Evolutionary conservation across 1,140 invertebrate species (phyloP).

Genomic region (Brevipalpus yothersi): DNA sequence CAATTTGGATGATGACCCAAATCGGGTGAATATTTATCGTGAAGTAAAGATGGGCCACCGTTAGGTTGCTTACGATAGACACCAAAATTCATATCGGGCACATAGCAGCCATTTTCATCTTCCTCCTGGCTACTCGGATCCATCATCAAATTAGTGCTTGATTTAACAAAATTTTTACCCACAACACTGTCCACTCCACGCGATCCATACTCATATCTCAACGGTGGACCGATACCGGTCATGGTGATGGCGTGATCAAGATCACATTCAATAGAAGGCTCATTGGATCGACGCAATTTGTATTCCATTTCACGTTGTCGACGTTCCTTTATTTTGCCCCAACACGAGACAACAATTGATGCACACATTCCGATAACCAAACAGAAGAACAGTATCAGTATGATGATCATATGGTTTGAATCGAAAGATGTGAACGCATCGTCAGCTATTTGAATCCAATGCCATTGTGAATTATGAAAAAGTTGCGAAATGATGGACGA

Average conservation of each 20-base stretch:
- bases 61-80: slow-evolving; percentile 13
- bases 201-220: neutral
- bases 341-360: slow-evolving; percentile 17
- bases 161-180: neutral
- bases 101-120: slow-evolving; percentile 15
- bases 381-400: slow-evolving; percentile 60
- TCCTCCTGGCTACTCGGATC: slow-evolving; percentile 9
- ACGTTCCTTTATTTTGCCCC: slow-evolving; percentile 15
- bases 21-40: slow-evolving; percentile 6
- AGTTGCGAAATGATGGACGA: neutral
- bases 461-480: neutral
- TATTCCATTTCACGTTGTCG: slow-evolving; percentile 15
- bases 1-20: neutral
- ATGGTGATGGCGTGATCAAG: slow-evolving; percentile 9
- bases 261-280: slow-evolving; percentile 12
- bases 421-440: slow-evolving; percentile 4
- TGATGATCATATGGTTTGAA: slow-evolving; percentile 51
- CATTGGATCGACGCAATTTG: slow-evolving; percentile 14
- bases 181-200: neutral
- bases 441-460: neutral
- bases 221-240: neutral
- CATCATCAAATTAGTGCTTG: neutral
- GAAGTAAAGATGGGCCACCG: slow-evolving; percentile 5
- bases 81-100: slow-evolving; percentile 12
- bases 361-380: slow-evolving; percentile 57